Evolutionary conservation across 2,888 invertebrate genomes (phyloP).

Genomic region (Cenopis cana): DNA sequence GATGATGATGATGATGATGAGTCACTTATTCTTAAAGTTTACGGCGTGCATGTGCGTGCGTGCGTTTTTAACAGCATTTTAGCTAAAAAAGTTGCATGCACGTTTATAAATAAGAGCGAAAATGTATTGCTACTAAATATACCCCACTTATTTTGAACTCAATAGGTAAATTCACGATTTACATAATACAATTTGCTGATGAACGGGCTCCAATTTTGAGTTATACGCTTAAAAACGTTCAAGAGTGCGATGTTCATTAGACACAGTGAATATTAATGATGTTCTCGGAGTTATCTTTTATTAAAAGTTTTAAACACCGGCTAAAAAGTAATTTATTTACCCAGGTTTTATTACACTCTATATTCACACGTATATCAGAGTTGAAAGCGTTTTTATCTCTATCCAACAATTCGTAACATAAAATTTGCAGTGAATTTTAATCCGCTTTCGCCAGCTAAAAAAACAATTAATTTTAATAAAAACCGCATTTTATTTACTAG

Average conservation of each 20-base stretch:
- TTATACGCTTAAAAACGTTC: too few relatives aligned
- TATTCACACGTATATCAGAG: not conserved
- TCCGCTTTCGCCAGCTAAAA: constrained; percentile 1
- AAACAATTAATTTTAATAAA: constrained; percentile 32
- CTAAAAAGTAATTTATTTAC: constrained; percentile 7
- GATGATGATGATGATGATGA: too few relatives aligned
- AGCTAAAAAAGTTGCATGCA: too few relatives aligned
- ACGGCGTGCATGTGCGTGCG: too few relatives aligned
- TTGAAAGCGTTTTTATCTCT: constrained; percentile 11
- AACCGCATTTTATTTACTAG: constrained; percentile 14
- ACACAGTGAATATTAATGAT: not conserved
- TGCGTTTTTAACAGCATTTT: too few relatives aligned
- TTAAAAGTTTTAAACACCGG: not conserved
- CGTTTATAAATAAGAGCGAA: too few relatives aligned
- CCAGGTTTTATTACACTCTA: not conserved
- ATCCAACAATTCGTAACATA: not conserved
- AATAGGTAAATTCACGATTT: too few relatives aligned
- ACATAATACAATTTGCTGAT: too few relatives aligned
- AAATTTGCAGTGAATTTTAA: constrained; percentile 25
- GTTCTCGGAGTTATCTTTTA: not conserved
- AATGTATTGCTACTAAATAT: too few relatives aligned
- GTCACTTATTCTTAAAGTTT: too few relatives aligned
- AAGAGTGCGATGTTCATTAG: not conserved
- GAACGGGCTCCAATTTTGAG: too few relatives aligned
- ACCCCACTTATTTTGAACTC: too few relatives aligned